Percentiles rank a stretch among this genome's conserved stretches.
Evolutionary conservation across 2,888 invertebrate genomes (phyloP).

Genomic region (Spatulosminthurus flaviceps): DNA sequence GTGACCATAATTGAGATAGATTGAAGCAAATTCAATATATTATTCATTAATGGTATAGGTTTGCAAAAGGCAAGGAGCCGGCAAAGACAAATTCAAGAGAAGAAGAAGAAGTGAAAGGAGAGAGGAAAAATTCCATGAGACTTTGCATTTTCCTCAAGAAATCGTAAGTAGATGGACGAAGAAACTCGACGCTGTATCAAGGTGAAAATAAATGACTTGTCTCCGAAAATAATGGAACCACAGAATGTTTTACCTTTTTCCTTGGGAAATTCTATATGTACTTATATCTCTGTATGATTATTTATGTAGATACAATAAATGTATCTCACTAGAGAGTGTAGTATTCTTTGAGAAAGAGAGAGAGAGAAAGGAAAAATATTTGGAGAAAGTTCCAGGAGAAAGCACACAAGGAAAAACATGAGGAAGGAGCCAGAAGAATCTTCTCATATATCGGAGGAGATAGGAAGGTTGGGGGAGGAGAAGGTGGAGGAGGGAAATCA

Average conservation of each 20-base stretch:
- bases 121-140: neutral
- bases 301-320: too few relatives aligned
- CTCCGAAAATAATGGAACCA: constrained; percentile 16
- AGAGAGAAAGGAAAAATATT: too few relatives aligned
- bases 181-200: constrained; percentile 24
- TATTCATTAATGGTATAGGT: constrained; percentile 24
- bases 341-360: too few relatives aligned
- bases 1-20: constrained; percentile 42
- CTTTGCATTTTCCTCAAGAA: constrained; percentile 1
- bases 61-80: neutral
- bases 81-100: neutral
- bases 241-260: constrained; percentile 19
- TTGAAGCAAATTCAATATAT: constrained; percentile 29
- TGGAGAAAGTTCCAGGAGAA: too few relatives aligned
- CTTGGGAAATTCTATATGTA: neutral
- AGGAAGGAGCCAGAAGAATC: too few relatives aligned
- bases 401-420: too few relatives aligned
- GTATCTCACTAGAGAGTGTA: too few relatives aligned
- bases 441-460: neutral
- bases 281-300: too few relatives aligned
- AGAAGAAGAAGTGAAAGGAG: constrained; percentile 1
- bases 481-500: constrained; percentile 25
- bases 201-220: constrained; percentile 38
- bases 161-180: constrained; percentile 33
- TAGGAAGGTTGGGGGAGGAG: neutral